Evolutionary conservation across 37 sponge, comb jelly and placozoan genomes (phyloP), one percentile per base, ranked within the genome.

Genomic region (Lycopodina hypogea): DNA sequence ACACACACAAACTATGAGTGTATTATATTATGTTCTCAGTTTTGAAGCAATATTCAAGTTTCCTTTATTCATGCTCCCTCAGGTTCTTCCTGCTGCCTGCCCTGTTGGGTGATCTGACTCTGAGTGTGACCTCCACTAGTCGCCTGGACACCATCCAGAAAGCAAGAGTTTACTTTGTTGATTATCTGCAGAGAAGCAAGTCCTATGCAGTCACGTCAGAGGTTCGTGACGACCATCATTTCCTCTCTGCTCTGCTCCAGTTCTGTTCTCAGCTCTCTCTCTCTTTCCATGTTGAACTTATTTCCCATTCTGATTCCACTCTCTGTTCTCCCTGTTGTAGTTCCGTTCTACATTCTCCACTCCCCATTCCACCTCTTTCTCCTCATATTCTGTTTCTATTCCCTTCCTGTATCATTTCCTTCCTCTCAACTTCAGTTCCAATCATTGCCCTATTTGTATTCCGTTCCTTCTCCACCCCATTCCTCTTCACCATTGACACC

Each of bases 11-110:
- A n/a, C n/a, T n/a, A n/a, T n/a, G n/a, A n/a, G n/a, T n/a, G n/a
- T n/a, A n/a, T n/a, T n/a, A n/a, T n/a, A n/a, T n/a, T n/a, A n/a
- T n/a, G n/a, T n/a, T n/a, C n/a, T n/a, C n/a, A n/a, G n/a, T n/a
- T n/a, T n/a, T n/a, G n/a, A n/a, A n/a, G n/a, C n/a, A n/a, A n/a
- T n/a, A n/a, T n/a, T n/a, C n/a, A n/a, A n/a, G n/a, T n/a, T n/a
- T n/a, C n/a, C n/a, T n/a, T n/a, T n/a, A n/a, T n/a, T n/a, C n/a
- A 74, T 74, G 19, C 2, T 52, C 2, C 2, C 3, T 23, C 32
- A 89, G 89, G 63, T 92, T 72, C 78, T 52, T 92, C 37, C 65
- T 92, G 58, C 71, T 92, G 14, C 92, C 92, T 32, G 92, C 88
- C 3, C 60, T 92, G 12, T 78, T 92, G 32, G 92, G 88, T 26